A percentile compares a stretch with the other conserved stretches of the same genome.
These are phyloP conservation scores for Rhizoglyphus robini DNA, from an alignment of 1,140 invertebrate species.

Conservation along the genomic window DNA sequence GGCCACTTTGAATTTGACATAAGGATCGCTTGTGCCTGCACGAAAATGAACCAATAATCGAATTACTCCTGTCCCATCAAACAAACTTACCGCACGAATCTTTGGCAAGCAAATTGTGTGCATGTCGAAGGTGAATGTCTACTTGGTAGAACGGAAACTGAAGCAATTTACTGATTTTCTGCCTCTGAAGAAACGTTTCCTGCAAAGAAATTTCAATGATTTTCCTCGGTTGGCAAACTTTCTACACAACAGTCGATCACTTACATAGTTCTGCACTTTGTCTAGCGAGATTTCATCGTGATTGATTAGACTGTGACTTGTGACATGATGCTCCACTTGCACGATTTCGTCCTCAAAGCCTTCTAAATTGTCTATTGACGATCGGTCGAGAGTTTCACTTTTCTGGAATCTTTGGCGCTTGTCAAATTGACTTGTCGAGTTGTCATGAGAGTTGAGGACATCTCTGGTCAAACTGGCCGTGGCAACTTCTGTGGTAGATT, in stretches of 20 bases:
- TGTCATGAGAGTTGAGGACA: no score
- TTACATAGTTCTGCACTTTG: slow-evolving; percentile 6
- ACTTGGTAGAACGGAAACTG: slow-evolving; percentile 72
- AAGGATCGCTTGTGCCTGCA: slow-evolving; percentile 91
- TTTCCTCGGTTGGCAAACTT: no score
- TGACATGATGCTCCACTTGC: not conserved
- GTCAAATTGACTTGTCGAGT: not conserved
- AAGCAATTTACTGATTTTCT: slow-evolving; percentile 28
- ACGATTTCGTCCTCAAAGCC: not conserved
- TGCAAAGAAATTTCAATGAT: not conserved
- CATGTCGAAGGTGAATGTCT: slow-evolving; percentile 68
- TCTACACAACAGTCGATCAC: not conserved
- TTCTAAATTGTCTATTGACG: not conserved
- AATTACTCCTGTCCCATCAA: no score
- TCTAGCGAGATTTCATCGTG: not conserved
- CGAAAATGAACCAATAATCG: no score
- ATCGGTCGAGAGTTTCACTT: not conserved
- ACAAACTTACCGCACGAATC: slow-evolving; percentile 71
- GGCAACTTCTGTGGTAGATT: no score
- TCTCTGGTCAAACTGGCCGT: no score
- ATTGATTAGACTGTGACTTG: not conserved
- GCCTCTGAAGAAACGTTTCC: slow-evolving; percentile 19
- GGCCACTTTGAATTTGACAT: slow-evolving; percentile 89
- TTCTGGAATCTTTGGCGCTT: not conserved
- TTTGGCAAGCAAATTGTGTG: slow-evolving; percentile 74